phyloP scores from a whole-genome alignment of 2,797 vertebrate species.

The Scleropages formosus region DNA sequence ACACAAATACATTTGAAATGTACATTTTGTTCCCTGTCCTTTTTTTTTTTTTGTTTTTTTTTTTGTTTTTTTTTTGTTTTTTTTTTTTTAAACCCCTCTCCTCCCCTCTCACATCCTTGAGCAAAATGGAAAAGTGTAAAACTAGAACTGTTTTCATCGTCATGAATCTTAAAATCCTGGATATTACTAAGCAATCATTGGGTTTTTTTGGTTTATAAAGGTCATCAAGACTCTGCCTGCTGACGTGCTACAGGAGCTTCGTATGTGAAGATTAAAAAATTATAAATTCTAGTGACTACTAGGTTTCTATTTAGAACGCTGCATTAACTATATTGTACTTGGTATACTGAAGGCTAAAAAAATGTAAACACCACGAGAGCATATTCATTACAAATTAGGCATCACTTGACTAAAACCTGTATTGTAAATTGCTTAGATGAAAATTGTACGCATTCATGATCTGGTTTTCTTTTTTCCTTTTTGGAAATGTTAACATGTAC shows the following conservation, averaged over 20 bases:
- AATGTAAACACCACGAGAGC: conserved; percentile 66
- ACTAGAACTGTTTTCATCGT: conserved; percentile 50
- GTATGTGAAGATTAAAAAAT: conserved; percentile 76
- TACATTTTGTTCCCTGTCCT: conserved; percentile 68
- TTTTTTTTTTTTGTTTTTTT: too few species aligned
- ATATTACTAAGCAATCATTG: conserved; percentile 67
- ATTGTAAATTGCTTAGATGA: conserved; percentile 86
- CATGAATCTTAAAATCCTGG: conserved; percentile 60
- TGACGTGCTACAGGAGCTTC: conserved; percentile 91
- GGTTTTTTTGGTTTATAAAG: conserved; percentile 67
- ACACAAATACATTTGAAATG: conserved; percentile 35
- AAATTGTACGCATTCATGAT: conserved; percentile 80
- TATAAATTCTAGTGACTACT: conserved; percentile 80
- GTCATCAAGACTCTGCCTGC: conserved; percentile 90
- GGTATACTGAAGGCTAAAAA: conserved; percentile 82
- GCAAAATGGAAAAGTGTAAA: conserved; percentile 61
- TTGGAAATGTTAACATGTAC: conserved; percentile 80
- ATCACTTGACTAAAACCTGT: conserved; percentile 82
- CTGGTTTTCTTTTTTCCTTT: conserved; percentile 73
- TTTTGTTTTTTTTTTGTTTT: too few species aligned
- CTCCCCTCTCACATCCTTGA: conserved; percentile 79
- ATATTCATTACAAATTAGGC: conserved; percentile 82
- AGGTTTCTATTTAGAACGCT: conserved; percentile 92
- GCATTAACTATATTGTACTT: conserved; percentile 95
- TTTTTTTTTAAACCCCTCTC: too few species aligned